Evolutionary conservation across 2,113 vertebrate species (phyloP).

Genomic region (Nothocercus nigrocapillus): DNA sequence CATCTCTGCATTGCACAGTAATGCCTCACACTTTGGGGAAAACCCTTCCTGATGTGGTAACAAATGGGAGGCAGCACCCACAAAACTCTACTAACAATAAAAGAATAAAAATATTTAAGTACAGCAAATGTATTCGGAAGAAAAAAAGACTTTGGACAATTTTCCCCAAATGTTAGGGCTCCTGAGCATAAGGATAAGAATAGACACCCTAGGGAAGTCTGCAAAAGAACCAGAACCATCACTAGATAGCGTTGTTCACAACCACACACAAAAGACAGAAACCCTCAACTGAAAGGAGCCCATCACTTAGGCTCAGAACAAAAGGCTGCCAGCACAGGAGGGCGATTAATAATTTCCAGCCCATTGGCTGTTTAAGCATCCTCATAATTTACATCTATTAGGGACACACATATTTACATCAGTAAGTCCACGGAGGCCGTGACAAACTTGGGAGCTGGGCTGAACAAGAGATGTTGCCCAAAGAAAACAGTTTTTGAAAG

Average conservation of each 20-base stretch:
- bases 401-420: constrained; percentile 7
- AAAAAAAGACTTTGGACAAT: not conserved
- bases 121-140: not conserved
- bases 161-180: not conserved
- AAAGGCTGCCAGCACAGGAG: not conserved
- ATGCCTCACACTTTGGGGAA: rapidly evolving
- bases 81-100: not conserved
- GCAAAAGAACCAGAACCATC: not conserved
- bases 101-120: not conserved
- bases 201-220: not conserved
- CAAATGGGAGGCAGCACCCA: not conserved
- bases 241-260: not conserved
- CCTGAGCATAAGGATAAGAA: not conserved
- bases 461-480: not conserved
- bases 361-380: constrained; percentile 33
- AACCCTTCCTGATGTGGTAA: not conserved
- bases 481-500: not conserved
- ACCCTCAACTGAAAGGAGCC: not conserved
- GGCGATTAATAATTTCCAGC: constrained; percentile 32
- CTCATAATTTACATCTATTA: constrained; percentile 31
- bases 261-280: not conserved
- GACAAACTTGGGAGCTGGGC: not conserved
- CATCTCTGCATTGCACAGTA: not conserved
- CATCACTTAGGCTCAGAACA: not conserved
- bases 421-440: not conserved